Evolutionary conservation across 2,888 invertebrate genomes (phyloP), one percentile per base, ranked within the genome.

Genomic region (Drosophila subquinaria): DNA sequence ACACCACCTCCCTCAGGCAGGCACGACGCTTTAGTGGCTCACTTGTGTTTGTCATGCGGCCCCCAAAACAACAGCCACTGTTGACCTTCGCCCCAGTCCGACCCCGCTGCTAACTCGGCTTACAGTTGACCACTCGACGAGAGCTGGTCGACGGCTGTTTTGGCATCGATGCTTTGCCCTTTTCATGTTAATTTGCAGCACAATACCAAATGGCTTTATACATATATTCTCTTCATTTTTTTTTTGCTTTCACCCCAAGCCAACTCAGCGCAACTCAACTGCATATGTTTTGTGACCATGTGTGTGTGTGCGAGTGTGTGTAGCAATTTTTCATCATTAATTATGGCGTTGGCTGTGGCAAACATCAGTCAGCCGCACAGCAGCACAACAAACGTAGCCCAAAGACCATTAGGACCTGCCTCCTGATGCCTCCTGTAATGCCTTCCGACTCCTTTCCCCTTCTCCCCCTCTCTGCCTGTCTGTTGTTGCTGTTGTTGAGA

Each of bases 291-390:
- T 86, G 73, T 73, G 76, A 64, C 38, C 67, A 51, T 64, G 57
- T 64, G 57, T 64, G 55, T 71, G 61, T 52, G 60, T 30, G 61
- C 59, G 53, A 47, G 61, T 62, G 66, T 50, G 84, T 78, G 82
- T 81, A 88, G 82, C 85, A 88, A 86, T 86, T 86, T 86, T 86
- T 86, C 86, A 86, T 86, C 85, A 86, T 86, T 86, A 86, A 86
- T 86, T 86, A 86, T 86, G 85, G 83, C 88, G 83, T 79, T 75
- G 87, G 86, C 76, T 83, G 86, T 85, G 81, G 81, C 87, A 87
- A 87, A 84, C 84, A 84, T 84, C 84, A 84, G 84, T 84, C 84
- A 84, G 84, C 69, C 78, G 65, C 79, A 76, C 79, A 69, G 68
- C 48, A 67, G 53, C 45, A 73, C 45, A 73, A 69, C 73, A 76